These are phyloP conservation scores for Candidula unifasciata DNA, from an alignment of 2,888 invertebrate genomes.

Conservation along the genomic window DNA sequence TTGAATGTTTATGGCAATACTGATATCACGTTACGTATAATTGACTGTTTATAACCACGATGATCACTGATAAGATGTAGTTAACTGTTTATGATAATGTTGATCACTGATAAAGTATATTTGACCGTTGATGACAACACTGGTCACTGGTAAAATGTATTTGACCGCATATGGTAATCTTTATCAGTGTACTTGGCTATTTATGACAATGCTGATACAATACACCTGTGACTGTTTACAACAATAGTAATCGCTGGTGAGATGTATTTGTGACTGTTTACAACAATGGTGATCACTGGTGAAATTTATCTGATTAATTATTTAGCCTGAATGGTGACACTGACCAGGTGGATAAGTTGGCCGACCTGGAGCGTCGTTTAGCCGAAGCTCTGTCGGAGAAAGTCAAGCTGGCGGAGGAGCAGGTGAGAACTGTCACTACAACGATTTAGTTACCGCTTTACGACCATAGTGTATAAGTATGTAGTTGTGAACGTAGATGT, in stretches of 20 bases:
- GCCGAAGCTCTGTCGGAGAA: constrained; percentile 74
- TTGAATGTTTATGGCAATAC: too few relatives aligned
- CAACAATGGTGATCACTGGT: neutral
- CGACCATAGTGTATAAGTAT: neutral
- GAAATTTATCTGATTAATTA: neutral
- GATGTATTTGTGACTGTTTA: neutral
- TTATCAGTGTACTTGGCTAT: too few relatives aligned
- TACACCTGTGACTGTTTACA: neutral
- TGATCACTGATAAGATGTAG: too few relatives aligned
- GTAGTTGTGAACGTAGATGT: neutral
- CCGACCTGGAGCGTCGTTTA: constrained; percentile 71
- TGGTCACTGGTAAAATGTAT: too few relatives aligned
- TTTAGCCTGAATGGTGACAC: constrained; percentile 80
- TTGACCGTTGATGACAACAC: neutral
- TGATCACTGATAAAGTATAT: too few relatives aligned
- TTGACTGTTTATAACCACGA: too few relatives aligned
- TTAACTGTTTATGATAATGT: too few relatives aligned
- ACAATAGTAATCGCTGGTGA: neutral
- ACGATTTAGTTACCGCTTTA: neutral
- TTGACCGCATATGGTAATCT: neutral
- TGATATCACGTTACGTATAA: too few relatives aligned
- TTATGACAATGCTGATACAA: too few relatives aligned
- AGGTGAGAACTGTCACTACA: constrained; percentile 18
- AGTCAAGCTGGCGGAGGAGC: constrained; percentile 70
- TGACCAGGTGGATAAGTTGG: constrained; percentile 77